A percentile compares a stretch with the other conserved stretches of the same genome.
phyloP scores from a whole-genome alignment of 1,140 invertebrate genomes.

The Drosophila chauvacae region DNA sequence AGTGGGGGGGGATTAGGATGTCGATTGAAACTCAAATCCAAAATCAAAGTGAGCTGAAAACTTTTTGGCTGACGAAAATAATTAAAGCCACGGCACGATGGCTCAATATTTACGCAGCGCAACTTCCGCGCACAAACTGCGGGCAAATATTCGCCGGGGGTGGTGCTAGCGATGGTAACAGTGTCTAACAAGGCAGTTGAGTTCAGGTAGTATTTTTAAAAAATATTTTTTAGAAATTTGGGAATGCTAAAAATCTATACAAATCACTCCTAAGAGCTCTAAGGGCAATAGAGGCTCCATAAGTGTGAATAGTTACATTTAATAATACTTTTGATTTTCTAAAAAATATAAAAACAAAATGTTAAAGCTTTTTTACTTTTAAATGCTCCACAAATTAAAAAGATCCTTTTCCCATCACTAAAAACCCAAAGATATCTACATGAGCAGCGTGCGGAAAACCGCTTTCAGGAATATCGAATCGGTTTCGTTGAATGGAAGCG shows the following conservation, averaged over 20 bases:
- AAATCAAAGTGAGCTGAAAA: constrained; percentile 54
- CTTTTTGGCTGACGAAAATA: constrained; percentile 55
- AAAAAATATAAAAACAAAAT: neutral
- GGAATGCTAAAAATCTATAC: too few relatives aligned
- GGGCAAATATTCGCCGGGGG: constrained; percentile 12
- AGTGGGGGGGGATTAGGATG: neutral
- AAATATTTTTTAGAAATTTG: neutral
- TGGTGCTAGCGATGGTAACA: constrained; percentile 3
- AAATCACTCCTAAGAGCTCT: too few relatives aligned
- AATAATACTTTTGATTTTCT: too few relatives aligned
- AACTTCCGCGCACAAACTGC: constrained; percentile 64
- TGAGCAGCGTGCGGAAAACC: neutral
- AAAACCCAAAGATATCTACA: neutral
- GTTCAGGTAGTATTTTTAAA: neutral
- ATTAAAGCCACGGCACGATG: constrained; percentile 73
- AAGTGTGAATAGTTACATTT: too few relatives aligned
- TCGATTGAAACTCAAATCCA: constrained; percentile 43
- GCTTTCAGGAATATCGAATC: constrained; percentile 23
- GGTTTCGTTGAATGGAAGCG: constrained; percentile 44
- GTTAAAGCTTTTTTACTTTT: neutral
- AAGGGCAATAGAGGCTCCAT: neutral
- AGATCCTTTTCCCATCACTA: neutral
- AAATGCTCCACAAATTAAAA: too few relatives aligned
- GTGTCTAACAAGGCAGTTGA: neutral
- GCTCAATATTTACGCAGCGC: constrained; percentile 68